Percentiles rank a stretch among this genome's conserved stretches.
Conservation (phyloP, 1,140 invertebrate genomes). For the Leptinotarsa lineolata region DNA sequence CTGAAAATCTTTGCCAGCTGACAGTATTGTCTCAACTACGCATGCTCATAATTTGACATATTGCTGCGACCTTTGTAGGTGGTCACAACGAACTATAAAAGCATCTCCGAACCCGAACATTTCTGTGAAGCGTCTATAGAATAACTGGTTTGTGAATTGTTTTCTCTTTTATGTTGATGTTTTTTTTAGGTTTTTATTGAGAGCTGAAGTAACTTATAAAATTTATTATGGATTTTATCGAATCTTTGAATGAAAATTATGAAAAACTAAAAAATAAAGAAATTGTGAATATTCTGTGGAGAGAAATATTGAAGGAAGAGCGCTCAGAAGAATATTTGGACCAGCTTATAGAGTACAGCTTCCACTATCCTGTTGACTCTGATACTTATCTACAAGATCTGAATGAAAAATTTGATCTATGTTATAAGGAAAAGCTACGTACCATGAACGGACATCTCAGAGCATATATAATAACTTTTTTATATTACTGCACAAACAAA, state of each 20-base stretch:
- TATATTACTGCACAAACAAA: constrained; percentile 35
- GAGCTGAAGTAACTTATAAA: no score
- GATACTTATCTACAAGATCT: constrained; percentile 36
- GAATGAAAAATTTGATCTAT: constrained; percentile 35
- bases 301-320: constrained; percentile 35
- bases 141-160: no score
- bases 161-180: no score
- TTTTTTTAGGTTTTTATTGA: no score
- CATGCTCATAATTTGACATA: no score
- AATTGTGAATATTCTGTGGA: constrained; percentile 32
- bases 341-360: constrained; percentile 36
- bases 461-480: constrained; percentile 37
- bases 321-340: constrained; percentile 25
- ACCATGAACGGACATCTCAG: constrained; percentile 34
- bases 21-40: no score
- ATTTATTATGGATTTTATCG: constrained; percentile 33
- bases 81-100: no score
- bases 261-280: constrained; percentile 29
- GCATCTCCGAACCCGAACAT: no score
- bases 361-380: constrained; percentile 40
- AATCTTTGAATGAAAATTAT: constrained; percentile 27
- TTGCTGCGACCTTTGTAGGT: no score
- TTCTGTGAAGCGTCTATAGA: no score
- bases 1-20: no score
- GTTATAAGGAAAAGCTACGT: constrained; percentile 33